Base-by-base conservation (phyloP, 2,113 vertebrate species). In the Potamarius usumacintae region DNA sequence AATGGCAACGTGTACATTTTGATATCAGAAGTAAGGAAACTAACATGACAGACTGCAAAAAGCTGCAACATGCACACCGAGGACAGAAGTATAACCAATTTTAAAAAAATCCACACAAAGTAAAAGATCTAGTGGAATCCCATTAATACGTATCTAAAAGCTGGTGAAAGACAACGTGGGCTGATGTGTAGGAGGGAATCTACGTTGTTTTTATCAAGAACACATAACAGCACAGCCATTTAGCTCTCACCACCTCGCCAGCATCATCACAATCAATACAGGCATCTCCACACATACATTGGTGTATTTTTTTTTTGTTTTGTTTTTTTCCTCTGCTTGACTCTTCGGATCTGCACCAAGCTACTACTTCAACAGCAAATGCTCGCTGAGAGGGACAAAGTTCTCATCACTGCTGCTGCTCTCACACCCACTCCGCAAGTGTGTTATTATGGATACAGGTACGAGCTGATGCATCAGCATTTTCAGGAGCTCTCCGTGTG, bases 241-340 rank as follows among this genome's bases (percentile, higher is more conserved):
- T 17, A 50, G 53, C 67, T 63, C 74, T 74, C 63, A 53, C 60
- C 78, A 74, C 34, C 42, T 53, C 55, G 83, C 65, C 80, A 22
- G 65, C 79, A 74, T 55, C 62, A 88, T 58, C 82, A 27, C 67
- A 69, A 79, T 86, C 87, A 79, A 77, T 87, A 83, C 55, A 74
- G 53, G 62, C 42, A 83, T 15, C 82, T 87, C 52, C 15, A 85
- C 69, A 57, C n/a, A 67, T 63, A 58, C 57, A 15, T 48, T 50
- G 53, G 42, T 2, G 2, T 25, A 4, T 11, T 30, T 30, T 30
- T 22, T 63, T 63, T 8, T 30, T 30, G 8, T 63, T 63, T 8
- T 25, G 18, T 72, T 6, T 20, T 50, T 25, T 14, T 30, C 65
- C 60, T 65, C 60, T 65, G 63, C 62, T 65, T 48, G 63, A 71